A percentile compares a stretch with the other conserved stretches of the same genome.
phyloP scores from a whole-genome alignment of 2,888 invertebrate species.

The Andrena trimmerana region DNA sequence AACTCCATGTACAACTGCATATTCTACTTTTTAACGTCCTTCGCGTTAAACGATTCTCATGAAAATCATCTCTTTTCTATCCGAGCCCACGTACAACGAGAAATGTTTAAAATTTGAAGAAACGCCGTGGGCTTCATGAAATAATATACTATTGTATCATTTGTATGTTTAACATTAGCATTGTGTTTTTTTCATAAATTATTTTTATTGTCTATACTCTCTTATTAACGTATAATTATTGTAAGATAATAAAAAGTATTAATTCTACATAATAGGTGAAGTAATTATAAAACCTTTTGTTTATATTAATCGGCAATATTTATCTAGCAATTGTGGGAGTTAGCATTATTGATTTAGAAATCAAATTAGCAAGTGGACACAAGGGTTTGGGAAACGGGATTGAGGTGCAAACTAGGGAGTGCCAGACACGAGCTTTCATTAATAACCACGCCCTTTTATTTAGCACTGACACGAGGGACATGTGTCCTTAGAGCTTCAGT shows the following conservation, averaged over 20 bases:
- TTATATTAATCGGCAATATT: slow-evolving; percentile 17
- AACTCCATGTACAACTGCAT: slow-evolving; percentile 19
- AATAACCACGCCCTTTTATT: slow-evolving; percentile 76
- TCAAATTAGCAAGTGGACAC: slow-evolving; percentile 27
- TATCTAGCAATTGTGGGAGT: slow-evolving; percentile 7
- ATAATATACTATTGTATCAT: slow-evolving; percentile 37
- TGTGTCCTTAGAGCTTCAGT: slow-evolving; percentile 51
- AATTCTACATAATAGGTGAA: slow-evolving; percentile 51
- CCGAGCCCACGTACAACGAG: slow-evolving; percentile 32
- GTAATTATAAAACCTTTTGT: slow-evolving; percentile 56
- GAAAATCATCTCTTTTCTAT: slow-evolving; percentile 4
- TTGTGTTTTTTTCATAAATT: slow-evolving; percentile 78
- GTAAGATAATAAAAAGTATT: slow-evolving; percentile 76
- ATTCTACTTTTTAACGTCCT: slow-evolving; percentile 31
- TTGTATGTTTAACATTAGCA: slow-evolving; percentile 61
- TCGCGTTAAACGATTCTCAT: slow-evolving; percentile 21
- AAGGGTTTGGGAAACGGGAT: slow-evolving; percentile 29
- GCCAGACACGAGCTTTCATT: slow-evolving; percentile 73
- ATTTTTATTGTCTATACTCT: slow-evolving; percentile 79
- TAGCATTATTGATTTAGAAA: slow-evolving; percentile 60
- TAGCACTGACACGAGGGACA: slow-evolving; percentile 35
- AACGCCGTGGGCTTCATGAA: slow-evolving; percentile 59
- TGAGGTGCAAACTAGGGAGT: slow-evolving; percentile 75
- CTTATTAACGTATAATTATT: slow-evolving; percentile 74
- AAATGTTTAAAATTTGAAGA: slow-evolving; percentile 23